Conservation (phyloP, 2,113 vertebrate genomes). For the Anarrhichthys ocellatus region DNA sequence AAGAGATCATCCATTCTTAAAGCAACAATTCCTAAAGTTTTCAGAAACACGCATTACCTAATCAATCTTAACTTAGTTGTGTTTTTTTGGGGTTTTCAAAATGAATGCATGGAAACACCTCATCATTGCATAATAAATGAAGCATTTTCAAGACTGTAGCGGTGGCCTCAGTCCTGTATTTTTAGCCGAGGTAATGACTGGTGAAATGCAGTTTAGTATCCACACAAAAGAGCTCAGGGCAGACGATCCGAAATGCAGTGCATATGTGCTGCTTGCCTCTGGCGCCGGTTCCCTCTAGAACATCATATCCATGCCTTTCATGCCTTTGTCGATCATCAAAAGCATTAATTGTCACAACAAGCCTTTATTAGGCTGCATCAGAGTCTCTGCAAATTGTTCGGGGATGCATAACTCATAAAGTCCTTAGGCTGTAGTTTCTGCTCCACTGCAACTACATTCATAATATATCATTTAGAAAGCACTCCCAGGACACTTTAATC, state of each 20-base stretch:
- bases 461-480: conserved; percentile 51
- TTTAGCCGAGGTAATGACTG: conserved; percentile 37
- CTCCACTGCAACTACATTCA: conserved; percentile 61
- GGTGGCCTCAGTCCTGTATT: not conserved
- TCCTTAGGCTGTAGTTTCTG: conserved; percentile 66
- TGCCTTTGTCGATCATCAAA: conserved; percentile 43
- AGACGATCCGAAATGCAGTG: conserved; percentile 16
- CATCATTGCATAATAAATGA: conserved; percentile 2
- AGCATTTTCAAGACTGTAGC: not conserved
- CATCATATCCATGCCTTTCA: conserved; percentile 10
- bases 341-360: conserved; percentile 54
- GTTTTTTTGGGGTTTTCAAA: not conserved
- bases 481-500: conserved; percentile 29
- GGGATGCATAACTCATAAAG: conserved; percentile 42
- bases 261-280: conserved; percentile 36
- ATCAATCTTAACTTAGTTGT: not conserved
- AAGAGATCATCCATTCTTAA: not conserved
- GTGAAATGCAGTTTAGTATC: conserved; percentile 49
- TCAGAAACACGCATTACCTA: not conserved
- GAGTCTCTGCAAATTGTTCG: conserved; percentile 49
- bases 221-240: conserved; percentile 22
- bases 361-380: conserved; percentile 51
- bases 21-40: not conserved
- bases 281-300: not conserved
- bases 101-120: not conserved